phyloP scores from a whole-genome alignment of 2,888 invertebrate genomes.

The Metellina segmentata region DNA sequence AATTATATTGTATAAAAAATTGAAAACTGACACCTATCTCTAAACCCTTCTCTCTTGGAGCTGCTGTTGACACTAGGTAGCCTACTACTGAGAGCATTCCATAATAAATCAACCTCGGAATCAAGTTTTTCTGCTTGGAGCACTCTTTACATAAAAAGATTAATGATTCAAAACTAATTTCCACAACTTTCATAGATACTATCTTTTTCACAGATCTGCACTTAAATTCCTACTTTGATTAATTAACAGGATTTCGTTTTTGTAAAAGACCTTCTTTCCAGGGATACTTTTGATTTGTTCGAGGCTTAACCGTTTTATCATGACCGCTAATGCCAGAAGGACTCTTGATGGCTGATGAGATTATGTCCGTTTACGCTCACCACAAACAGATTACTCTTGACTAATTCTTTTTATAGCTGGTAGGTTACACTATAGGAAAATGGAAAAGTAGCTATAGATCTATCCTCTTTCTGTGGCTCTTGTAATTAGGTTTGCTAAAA shows the following conservation, averaged over 20 bases:
- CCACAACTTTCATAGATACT: not conserved
- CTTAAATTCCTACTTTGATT: not conserved
- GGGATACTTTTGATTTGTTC: not conserved
- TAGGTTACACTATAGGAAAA: too few species aligned
- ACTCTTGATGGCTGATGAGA: not conserved
- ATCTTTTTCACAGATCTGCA: conserved; percentile 1
- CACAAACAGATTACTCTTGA: not conserved
- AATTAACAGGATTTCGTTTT: not conserved
- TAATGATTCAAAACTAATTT: not conserved
- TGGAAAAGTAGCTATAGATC: too few species aligned
- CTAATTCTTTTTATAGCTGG: too few species aligned
- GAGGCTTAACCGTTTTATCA: not conserved
- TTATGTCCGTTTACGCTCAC: not conserved
- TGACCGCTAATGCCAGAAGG: not conserved
- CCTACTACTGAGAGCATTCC: not conserved
- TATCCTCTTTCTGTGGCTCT: too few species aligned
- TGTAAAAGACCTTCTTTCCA: not conserved
- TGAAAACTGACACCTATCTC: not conserved
- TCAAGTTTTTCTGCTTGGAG: not conserved
- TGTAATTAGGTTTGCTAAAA: too few species aligned
- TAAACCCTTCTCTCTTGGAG: not conserved
- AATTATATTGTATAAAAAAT: not conserved
- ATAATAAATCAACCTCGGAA: not conserved
- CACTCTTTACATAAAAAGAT: not conserved
- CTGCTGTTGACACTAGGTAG: not conserved